A percentile compares a stretch with the other conserved stretches of the same genome.
phyloP scores from a whole-genome alignment of 2,113 vertebrate species.

The Opisthocomus hoazin region DNA sequence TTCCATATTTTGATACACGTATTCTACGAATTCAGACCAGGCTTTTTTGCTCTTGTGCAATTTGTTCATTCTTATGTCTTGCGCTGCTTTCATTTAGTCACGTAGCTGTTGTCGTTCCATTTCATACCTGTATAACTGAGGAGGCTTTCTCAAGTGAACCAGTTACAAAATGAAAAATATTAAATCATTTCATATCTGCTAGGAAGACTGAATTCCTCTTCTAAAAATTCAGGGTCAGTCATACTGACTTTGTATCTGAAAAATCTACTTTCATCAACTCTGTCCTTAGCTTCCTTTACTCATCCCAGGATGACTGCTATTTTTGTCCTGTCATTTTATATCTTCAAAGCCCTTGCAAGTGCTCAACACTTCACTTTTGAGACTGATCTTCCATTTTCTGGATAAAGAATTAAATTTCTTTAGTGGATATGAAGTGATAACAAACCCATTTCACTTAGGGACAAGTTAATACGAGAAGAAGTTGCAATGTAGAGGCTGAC shows the following conservation, averaged over 20 bases:
- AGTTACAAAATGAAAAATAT: background rate
- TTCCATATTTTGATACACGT: background rate
- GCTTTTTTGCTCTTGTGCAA: background rate
- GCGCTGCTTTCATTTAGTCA: background rate
- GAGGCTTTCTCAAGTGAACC: background rate
- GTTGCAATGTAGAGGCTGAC: background rate
- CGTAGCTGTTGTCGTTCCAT: background rate
- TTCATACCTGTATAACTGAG: background rate
- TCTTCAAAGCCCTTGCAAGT: background rate
- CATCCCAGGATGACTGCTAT: background rate
- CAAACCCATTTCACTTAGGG: background rate
- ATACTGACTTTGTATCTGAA: background rate
- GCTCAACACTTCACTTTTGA: background rate
- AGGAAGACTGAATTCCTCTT: background rate
- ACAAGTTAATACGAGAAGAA: background rate
- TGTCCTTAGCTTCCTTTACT: background rate
- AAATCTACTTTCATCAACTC: background rate
- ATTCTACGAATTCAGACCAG: background rate
- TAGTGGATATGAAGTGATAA: background rate
- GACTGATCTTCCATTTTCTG: slow-evolving; percentile 1
- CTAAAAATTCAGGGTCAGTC: background rate
- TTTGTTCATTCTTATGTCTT: background rate
- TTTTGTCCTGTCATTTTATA: slow-evolving; percentile 6
- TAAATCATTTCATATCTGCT: background rate
- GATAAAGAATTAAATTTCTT: slow-evolving; percentile 2